Base-by-base conservation (phyloP, 2,797 vertebrate species). In the Anguilla marmorata region DNA sequence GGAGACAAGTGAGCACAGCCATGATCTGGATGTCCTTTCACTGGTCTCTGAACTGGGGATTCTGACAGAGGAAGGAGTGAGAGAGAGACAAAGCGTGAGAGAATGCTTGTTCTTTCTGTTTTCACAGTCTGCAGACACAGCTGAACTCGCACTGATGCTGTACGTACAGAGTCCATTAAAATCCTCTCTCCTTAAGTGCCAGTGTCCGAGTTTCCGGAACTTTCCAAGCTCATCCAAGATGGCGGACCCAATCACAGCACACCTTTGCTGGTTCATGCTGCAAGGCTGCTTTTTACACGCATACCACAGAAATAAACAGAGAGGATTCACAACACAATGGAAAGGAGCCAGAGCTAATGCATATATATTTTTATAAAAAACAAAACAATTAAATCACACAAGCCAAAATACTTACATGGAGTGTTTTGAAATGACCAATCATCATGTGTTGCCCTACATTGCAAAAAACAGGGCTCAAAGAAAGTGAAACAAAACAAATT, bases 321-420 rank as follows among this genome's bases (percentile, higher is more conserved):
- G 16, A 60, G 3, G 37, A 41, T 45, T 83, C 66, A 9, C 60
- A 85, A 72, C 54, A 74, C 45, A 60, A 19, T 45, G 37, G 52
- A 30, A 52, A 76, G 45, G 85, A 58, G 54, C 14, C 52, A 86
- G 69, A 54, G 74, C n/a, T 50, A 30, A 76, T 63, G 72, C n/a
- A 82, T 86, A 86, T 12, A 88, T 88, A 52, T 58, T 58, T 88
- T 66, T 91, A 56, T 88, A 89, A 90, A 89, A 60, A 60, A 80
- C 87, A 90, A 91, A 90, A 88, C 85, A 60, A 83, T 86, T 89
- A 91, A 92, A 91, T 86, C 86, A 24, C 91, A 91, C 88, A 89
- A 89, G 85, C 92, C 92, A 88, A 92, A 93, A 93, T 82, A 85
- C 89, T 84, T 90, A 93, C 90, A 92, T 82, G 48, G 91, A 92